These are phyloP conservation scores for Panagrolaimus sp. DNA, from an alignment of 1,140 invertebrate species.

Conservation along the genomic window DNA sequence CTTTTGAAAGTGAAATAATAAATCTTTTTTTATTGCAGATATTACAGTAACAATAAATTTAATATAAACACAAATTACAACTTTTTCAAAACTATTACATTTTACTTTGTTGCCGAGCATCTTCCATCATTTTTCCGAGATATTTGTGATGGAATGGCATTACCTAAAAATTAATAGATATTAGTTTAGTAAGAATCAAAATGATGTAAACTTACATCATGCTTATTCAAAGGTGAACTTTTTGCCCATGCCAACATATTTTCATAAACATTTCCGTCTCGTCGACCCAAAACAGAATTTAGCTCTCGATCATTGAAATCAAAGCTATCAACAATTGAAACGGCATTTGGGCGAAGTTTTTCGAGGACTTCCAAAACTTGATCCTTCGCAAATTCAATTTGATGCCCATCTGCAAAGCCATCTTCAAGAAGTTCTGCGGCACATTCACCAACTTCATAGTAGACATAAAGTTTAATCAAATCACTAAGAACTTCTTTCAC, in stretches of 20 bases:
- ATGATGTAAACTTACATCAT: constrained; percentile 60
- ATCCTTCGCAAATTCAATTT: constrained; percentile 35
- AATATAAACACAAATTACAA: too few species aligned
- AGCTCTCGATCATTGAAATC: constrained; percentile 77
- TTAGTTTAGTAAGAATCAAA: not conserved
- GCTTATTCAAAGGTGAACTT: constrained; percentile 77
- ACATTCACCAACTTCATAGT: constrained; percentile 46
- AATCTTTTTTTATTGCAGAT: too few species aligned
- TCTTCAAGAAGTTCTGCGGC: constrained; percentile 36
- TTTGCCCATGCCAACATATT: constrained; percentile 76
- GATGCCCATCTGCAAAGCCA: constrained; percentile 27
- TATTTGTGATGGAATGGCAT: constrained; percentile 11
- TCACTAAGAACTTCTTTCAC: constrained; percentile 35
- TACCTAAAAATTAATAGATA: not conserved
- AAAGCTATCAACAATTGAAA: constrained; percentile 82
- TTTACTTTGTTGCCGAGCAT: not conserved
- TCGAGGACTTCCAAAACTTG: constrained; percentile 29
- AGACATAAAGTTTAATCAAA: constrained; percentile 38
- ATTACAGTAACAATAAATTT: too few species aligned
- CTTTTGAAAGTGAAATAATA: too few species aligned
- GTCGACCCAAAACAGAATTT: constrained; percentile 72
- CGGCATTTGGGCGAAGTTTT: constrained; percentile 69
- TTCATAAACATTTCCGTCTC: constrained; percentile 84
- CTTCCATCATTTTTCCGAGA: constrained; percentile 10
- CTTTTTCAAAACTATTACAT: too few species aligned